Base-by-base conservation (phyloP, 2,888 invertebrate genomes). In the Fissipunctia ypsillon region DNA sequence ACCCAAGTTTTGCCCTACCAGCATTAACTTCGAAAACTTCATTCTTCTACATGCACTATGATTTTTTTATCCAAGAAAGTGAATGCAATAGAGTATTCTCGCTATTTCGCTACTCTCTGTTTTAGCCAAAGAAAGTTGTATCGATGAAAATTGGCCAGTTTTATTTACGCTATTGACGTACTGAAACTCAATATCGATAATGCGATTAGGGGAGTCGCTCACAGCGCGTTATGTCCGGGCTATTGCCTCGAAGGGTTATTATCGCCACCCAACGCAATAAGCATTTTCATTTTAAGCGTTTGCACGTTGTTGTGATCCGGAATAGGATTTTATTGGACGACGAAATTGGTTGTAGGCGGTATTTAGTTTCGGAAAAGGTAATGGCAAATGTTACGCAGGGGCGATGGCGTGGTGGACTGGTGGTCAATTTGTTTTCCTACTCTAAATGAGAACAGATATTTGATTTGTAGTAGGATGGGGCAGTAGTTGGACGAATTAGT, bases 131-230 rank as follows among this genome's bases (percentile, higher is more conserved):
- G 38, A 48, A 63, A 68, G 22, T 54, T 43, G 48, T 65, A 48
- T 65, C 48, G 65, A 38, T 65, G 45, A 73, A 67, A 59, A 75
- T 64, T 54, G 56, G 16, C 52, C 67, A 67, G 57, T 76, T 69
- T 70, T 76, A 74, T 72, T 63, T n/a, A 43, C 59, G 68, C 61
- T 72, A 80, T 71, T 76, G 71, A 81, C 71, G 76, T 83, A 63
- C 56, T 38, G 52, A 76, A 71, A 83, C 69, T 73, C 84, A 65
- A 84, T 81, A 84, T 84, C 84, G 77, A 76, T 84, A 81, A 82
- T 82, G 69, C 77, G 84, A 84, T 82, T 84, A 84, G 72, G 52
- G 41, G 66, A 80, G 66, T 76, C 71, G 81, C 71, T 76, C 81
- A 80, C 65, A 48, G 69, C 71, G 81, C 61, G 72, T 71, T 84